phyloP scores from a whole-genome alignment of 2,113 vertebrate genomes.

The Tringa solitaria region DNA sequence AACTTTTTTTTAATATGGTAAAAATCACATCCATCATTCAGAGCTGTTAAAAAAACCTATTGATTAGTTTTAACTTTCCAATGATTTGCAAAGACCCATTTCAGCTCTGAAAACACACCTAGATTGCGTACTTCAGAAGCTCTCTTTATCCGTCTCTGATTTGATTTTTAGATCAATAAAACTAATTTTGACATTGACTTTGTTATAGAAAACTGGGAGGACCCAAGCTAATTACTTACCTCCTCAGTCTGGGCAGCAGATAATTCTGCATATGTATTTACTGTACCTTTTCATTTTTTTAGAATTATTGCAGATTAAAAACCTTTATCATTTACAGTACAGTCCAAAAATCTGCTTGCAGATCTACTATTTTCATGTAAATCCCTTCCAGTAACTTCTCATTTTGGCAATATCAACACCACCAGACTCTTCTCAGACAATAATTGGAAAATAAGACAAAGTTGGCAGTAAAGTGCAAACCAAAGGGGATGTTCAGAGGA shows the following conservation, averaged over 20 bases:
- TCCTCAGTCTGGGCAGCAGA: not conserved
- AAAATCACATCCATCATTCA: not conserved
- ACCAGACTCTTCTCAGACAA: constrained; percentile 1
- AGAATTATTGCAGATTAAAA: not conserved
- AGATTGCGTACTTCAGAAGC: not conserved
- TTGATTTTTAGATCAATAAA: not conserved
- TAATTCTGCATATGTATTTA: not conserved
- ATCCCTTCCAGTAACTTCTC: not conserved
- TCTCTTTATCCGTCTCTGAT: not conserved
- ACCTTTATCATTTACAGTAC: not conserved
- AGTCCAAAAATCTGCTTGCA: not conserved
- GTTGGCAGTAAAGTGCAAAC: constrained; percentile 19
- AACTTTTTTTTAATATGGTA: not conserved
- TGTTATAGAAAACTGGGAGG: not conserved
- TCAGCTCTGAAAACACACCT: not conserved
- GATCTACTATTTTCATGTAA: not conserved
- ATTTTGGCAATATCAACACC: constrained; percentile 1
- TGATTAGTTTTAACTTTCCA: constrained; percentile 1
- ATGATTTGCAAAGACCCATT: not conserved
- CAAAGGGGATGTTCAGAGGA: constrained; percentile 23
- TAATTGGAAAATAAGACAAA: constrained; percentile 21
- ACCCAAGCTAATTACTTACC: not conserved
- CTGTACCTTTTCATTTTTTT: not conserved
- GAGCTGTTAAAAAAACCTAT: not conserved
- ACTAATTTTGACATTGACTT: not conserved